Conservation (phyloP, 2,888 invertebrate genomes). For the Heterodera filipjevi region DNA sequence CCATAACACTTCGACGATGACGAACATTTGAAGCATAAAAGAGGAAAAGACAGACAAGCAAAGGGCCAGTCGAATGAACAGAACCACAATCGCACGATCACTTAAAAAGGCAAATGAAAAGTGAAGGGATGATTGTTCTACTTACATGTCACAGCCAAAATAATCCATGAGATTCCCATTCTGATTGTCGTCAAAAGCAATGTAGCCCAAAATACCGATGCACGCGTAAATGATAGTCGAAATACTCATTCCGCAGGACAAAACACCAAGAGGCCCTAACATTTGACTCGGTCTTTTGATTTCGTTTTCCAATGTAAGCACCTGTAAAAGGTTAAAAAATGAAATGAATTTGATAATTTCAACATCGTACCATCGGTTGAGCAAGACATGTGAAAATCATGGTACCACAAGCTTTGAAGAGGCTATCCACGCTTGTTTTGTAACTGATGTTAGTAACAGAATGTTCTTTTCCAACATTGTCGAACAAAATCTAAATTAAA, state of each 20-base stretch:
- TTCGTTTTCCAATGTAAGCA: slow-evolving; percentile 86
- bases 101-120: neutral
- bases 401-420: slow-evolving; percentile 50
- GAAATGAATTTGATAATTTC: neutral
- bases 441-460: too few relatives aligned
- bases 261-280: slow-evolving; percentile 73
- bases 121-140: neutral
- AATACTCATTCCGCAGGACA: slow-evolving; percentile 85
- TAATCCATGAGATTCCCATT: neutral
- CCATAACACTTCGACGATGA: slow-evolving; percentile 86
- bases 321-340: slow-evolving; percentile 55
- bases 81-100: too few relatives aligned
- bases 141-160: neutral
- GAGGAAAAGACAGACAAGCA: slow-evolving; percentile 52
- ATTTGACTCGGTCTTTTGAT: slow-evolving; percentile 86
- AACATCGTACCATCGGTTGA: slow-evolving; percentile 31
- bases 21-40: slow-evolving; percentile 83
- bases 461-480: neutral
- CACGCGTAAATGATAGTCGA: slow-evolving; percentile 81
- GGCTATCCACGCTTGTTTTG: slow-evolving; percentile 45
- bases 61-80: slow-evolving; percentile 50
- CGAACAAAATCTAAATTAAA: neutral
- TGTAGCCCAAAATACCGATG: slow-evolving; percentile 87
- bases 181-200: slow-evolving; percentile 82
- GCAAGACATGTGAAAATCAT: slow-evolving; percentile 56